These are phyloP conservation scores for Tenebrosternarchus preto DNA, from an alignment of 2,113 vertebrate species.

Conservation along the genomic window DNA sequence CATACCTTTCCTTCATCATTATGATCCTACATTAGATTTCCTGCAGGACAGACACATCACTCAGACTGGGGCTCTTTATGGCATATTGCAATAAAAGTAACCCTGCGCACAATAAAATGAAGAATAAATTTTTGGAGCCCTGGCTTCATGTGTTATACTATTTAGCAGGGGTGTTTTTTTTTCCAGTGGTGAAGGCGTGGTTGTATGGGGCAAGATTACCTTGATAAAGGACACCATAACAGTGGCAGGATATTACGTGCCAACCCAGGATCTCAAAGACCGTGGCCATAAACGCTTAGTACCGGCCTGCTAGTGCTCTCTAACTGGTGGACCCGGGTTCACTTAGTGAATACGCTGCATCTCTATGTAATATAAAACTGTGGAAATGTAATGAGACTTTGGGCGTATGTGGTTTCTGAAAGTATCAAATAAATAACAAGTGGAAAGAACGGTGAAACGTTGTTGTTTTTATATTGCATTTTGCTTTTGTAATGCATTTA, in stretches of 20 bases:
- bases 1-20: constrained; percentile 5
- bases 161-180: background rate
- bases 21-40: background rate
- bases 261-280: background rate
- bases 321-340: background rate
- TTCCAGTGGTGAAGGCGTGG: too few relatives aligned
- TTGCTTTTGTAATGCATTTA: too few relatives aligned
- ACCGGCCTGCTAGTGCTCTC: background rate
- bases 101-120: background rate
- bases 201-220: background rate
- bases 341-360: background rate
- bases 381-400: too few relatives aligned
- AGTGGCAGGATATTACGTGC: background rate
- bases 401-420: background rate
- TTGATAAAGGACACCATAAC: background rate
- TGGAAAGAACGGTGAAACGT: too few relatives aligned
- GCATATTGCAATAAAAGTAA: constrained; percentile 5
- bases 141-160: background rate
- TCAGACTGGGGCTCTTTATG: background rate
- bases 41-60: constrained; percentile 3
- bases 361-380: background rate
- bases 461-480: too few relatives aligned
- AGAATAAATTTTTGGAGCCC: background rate
- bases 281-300: background rate
- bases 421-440: too few relatives aligned